Evolutionary conservation across 2,113 vertebrate genomes (phyloP).

Genomic region (Cygnus buccinator): DNA sequence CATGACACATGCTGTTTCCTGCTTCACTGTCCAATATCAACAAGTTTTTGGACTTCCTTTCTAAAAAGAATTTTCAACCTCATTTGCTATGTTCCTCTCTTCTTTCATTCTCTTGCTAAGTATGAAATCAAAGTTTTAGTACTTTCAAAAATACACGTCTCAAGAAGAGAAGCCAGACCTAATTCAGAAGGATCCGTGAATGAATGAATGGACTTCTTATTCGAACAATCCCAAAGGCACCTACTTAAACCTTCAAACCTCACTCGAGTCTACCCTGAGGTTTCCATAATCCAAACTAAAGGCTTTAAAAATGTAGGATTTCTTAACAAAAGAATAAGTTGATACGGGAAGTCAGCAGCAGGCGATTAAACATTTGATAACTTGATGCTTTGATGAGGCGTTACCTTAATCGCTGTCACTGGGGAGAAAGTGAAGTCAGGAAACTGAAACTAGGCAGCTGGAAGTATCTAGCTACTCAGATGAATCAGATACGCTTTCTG

Average conservation of each 20-base stretch:
- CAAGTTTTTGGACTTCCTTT: background rate
- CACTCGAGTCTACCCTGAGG: background rate
- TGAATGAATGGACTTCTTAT: slow-evolving; percentile 34
- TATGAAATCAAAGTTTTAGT: slow-evolving; percentile 32
- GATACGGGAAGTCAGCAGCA: background rate
- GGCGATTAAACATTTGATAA: slow-evolving; percentile 10
- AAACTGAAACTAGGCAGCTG: background rate
- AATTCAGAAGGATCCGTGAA: background rate
- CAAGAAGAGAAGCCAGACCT: slow-evolving; percentile 25
- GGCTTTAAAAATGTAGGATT: background rate
- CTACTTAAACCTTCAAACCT: background rate
- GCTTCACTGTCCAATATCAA: background rate
- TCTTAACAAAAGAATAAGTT: slow-evolving; percentile 17
- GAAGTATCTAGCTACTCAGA: background rate
- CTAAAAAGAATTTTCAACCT: slow-evolving; percentile 1
- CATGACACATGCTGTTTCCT: background rate
- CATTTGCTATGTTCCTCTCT: background rate
- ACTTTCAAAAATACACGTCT: slow-evolving; percentile 45
- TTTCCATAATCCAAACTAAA: slow-evolving; percentile 4
- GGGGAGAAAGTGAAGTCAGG: background rate
- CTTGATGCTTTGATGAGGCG: background rate
- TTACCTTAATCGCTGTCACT: background rate
- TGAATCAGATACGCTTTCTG: background rate
- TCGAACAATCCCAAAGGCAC: slow-evolving; percentile 17
- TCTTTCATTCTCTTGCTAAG: slow-evolving; percentile 4